phyloP scores from a whole-genome alignment of 2,113 vertebrate species.

The Muntiacus muntjak region DNA sequence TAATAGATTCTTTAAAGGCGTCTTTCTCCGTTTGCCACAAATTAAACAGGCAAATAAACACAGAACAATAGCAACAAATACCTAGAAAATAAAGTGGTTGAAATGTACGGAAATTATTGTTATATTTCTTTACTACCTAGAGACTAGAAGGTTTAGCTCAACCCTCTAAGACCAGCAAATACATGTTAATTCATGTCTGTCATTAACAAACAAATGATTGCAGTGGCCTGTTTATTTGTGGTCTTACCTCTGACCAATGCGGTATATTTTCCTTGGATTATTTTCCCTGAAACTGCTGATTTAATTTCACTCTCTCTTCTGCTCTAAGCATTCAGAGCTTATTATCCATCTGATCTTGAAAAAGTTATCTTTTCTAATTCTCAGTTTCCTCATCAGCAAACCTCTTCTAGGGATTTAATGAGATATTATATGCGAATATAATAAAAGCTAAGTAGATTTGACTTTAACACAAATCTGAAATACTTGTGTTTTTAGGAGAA shows the following conservation, averaged over 20 bases:
- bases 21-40: background rate
- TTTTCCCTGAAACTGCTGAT: background rate
- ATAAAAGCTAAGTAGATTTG: background rate
- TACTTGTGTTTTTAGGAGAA: background rate
- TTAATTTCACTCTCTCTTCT: constrained; percentile 16
- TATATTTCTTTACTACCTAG: background rate
- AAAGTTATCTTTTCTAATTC: background rate
- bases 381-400: constrained; percentile 13
- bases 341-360: background rate
- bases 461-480: background rate
- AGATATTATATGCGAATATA: background rate
- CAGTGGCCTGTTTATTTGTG: background rate
- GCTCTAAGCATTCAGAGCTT: background rate
- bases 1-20: background rate
- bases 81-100: background rate
- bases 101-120: background rate
- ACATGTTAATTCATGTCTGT: background rate
- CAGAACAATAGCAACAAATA: background rate
- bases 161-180: background rate
- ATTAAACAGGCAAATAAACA: constrained; percentile 25
- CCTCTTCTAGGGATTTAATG: background rate
- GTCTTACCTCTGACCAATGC: background rate
- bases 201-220: background rate
- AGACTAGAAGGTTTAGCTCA: background rate
- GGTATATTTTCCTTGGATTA: background rate